Evolutionary conservation across 2,797 vertebrate species (phyloP), one percentile per base, ranked within the genome.

Genomic region (Huso huso): DNA sequence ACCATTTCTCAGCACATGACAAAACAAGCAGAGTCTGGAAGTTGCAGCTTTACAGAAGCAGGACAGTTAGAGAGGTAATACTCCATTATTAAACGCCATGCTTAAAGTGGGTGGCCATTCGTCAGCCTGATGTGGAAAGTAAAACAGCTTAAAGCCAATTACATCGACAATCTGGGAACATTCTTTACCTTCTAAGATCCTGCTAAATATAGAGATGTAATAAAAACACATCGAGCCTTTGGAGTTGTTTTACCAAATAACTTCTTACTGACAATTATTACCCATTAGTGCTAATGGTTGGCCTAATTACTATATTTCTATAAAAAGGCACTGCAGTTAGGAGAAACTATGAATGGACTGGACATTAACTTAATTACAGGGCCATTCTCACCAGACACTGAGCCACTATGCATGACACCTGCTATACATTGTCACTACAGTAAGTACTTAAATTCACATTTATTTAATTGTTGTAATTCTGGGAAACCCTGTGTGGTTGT

Each of bases 211-310:
- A 81, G 86, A 75, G 75, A 82, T 78, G 89, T 87, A 92, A 92
- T 88, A 84, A 93, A 37, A 93, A 90, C 83, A 86, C 84, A 87
- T 89, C 78, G 79, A 87, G 82, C 80, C 82, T 83, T 84, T 88
- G 73, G 82, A 75, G 72, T 91, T 89, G 86, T 92, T 89, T 86
- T 84, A 91, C 85, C 83, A 90, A 89, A 88, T 88, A 89, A 83
- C 90, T 90, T 91, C 86, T 91, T 89, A 88, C 88, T 85, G 85
- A 83, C 90, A 90, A 92, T 94, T 93, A 93, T 86, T 89, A 87
- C 87, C 87, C 85, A 87, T 91, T 93, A 90, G 85, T 84, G 77
- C 87, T 93, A 92, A 91, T 84, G 87, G 82, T 76, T 75, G 55
- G 74, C 79, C 90, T 93, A 89, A 91, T 93, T 93, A 93, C 88